Base-by-base conservation (phyloP, 2,797 vertebrate species). In the Anolis apletophallus region DNA sequence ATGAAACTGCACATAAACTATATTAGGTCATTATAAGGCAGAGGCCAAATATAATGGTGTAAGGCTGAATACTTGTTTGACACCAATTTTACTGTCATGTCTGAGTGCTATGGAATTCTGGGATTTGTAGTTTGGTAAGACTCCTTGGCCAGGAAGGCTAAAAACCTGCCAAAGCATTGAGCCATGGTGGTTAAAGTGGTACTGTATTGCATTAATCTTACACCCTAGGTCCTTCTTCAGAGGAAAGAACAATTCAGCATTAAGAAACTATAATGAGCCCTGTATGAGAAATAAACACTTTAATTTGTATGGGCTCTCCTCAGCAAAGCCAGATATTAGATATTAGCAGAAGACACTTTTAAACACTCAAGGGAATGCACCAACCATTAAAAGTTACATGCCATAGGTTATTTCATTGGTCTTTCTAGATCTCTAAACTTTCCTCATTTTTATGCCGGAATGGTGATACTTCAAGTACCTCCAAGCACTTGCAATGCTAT, bases 341-440 rank as follows among this genome's bases (percentile, higher is more conserved):
- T 80, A 21, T 36, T 86, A 40, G 21, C 32, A 36, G 67, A 71
- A 72, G 6, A 71, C 64, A 29, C 12, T 59, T 29, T 61, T 52
- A 73, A 61, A 69, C 26, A 77, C 13, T n/a, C 12, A 8, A 32
- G 10, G 29, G 52, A 32, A 12, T 55, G 12, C 32, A n/a, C 34
- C 54, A 72, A 7, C 52, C 69, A 36, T 50, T 68, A 50, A 1
- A 69, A 76, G 81, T 82, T 57, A 59, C 9, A 69, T 34, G 14
- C 46, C 52, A 67, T 75, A 32, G 50, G 9, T 46, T 76, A 67
- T 77, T 71, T 76, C 64, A 32, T 21, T 83, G 64, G 46, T 73
- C 85, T 87, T 82, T 82, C 11, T 29, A 40, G 23, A 46, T 86
- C 3, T 86, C 3, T 64, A 76, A 29, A 77, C 29, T 69, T 69